These are phyloP conservation scores for Eulemur albifrons DNA, from an alignment of 2,797 vertebrate genomes.

Conservation along the genomic window DNA sequence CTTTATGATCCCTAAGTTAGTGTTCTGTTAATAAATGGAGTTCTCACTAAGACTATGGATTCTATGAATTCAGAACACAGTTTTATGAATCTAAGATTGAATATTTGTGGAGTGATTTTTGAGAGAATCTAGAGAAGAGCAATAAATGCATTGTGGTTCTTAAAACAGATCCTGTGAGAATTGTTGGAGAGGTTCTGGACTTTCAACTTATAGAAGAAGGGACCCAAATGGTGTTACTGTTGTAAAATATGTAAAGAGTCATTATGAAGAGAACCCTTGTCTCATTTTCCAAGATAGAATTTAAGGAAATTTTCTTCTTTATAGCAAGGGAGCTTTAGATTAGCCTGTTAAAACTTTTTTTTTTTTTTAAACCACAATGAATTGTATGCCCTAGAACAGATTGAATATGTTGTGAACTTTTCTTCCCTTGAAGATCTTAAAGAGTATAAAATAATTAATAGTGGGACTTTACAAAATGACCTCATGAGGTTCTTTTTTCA, in stretches of 20 bases:
- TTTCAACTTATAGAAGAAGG: not conserved
- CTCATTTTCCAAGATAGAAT: not conserved
- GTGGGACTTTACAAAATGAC: not conserved
- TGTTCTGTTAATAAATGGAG: not conserved
- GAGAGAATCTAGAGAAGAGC: conserved; percentile 21
- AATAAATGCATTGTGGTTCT: not conserved
- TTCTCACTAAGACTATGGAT: not conserved
- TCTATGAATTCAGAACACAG: conserved; percentile 10
- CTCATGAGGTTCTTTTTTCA: not conserved
- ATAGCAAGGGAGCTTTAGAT: not conserved
- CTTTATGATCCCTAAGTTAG: not conserved
- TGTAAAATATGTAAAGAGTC: conserved; percentile 12
- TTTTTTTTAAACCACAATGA: not conserved
- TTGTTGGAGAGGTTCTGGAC: not conserved
- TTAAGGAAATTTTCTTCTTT: not conserved
- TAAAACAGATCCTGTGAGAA: not conserved
- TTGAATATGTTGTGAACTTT: conserved; percentile 5
- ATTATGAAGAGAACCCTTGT: conserved; percentile 7
- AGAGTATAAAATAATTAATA: conserved; percentile 34
- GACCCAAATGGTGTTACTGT: not conserved
- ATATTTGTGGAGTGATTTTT: conserved; percentile 35
- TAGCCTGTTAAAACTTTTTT: conserved; percentile 2
- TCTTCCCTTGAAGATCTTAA: conserved; percentile 24
- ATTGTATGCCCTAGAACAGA: not conserved
- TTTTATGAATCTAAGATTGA: conserved; percentile 43